Percentiles rank a stretch among this genome's conserved stretches.
Evolutionary conservation across 2,113 vertebrate genomes (phyloP).

Genomic region (Apistogramma diplotaenia): DNA sequence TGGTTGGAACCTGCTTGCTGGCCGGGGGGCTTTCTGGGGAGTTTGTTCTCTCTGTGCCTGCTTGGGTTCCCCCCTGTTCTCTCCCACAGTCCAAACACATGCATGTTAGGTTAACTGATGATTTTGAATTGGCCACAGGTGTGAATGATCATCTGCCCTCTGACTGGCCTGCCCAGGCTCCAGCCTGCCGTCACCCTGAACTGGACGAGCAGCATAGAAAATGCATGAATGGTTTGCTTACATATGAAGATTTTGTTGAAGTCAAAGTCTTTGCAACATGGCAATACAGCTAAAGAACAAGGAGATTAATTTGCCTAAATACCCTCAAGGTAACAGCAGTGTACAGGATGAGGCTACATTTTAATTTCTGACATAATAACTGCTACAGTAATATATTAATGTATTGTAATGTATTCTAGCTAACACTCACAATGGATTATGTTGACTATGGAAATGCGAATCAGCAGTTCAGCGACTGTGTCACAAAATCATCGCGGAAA

Average conservation of each 20-base stretch:
- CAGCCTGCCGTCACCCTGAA: background rate
- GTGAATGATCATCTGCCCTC: background rate
- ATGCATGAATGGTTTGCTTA: background rate
- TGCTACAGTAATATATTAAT: background rate
- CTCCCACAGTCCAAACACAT: background rate
- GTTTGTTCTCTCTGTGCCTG: no score
- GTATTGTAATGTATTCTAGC: slow-evolving; percentile 4
- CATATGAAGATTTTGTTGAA: background rate
- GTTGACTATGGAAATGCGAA: background rate
- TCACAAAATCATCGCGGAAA: slow-evolving; percentile 19
- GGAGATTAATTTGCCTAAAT: background rate
- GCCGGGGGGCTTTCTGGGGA: no score
- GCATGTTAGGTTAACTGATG: background rate
- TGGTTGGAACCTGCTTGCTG: no score
- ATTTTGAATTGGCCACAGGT: background rate
- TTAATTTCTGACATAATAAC: background rate
- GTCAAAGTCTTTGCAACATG: background rate
- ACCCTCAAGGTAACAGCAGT: background rate
- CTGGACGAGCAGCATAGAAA: background rate
- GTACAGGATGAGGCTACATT: background rate
- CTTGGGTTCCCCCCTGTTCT: no score
- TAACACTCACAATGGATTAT: background rate
- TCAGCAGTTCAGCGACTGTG: slow-evolving; percentile 10
- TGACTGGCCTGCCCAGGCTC: background rate
- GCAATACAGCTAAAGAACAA: background rate